Base-by-base conservation (phyloP, 2,113 vertebrate species). In the Hemibates koningsi region DNA sequence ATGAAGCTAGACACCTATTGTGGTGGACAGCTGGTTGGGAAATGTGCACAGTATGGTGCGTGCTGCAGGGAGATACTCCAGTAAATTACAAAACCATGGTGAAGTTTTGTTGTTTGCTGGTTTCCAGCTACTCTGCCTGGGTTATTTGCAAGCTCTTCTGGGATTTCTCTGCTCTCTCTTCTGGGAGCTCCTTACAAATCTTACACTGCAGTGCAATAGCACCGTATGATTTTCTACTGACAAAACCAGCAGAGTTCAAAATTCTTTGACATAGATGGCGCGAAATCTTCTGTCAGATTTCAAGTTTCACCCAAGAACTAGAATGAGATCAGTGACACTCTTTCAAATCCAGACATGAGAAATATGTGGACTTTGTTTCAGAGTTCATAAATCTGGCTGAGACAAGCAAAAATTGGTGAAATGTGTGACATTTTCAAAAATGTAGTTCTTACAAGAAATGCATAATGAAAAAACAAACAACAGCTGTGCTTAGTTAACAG, bases 11-110 rank as follows among this genome's bases (percentile, higher is more conserved):
- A 86, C 45, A 89, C 52, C 87, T 87, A 90, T 82, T 92, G 85
- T 82, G 73, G 38, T 82, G 84, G 63, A 85, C 88, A 89, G 68
- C 89, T 88, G 88, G 17, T 66, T 71, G 78, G 17, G 73, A 91
- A 68, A 84, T 88, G 57, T 24, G 32, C 71, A 85, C 87, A 80
- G 82, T 54, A 57, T 59, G 87, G 63, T 45, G 68, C 21, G 32
- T 71, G 83, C 79, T 80, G 38, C 68, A 78, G 53, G 16, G 19
- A 89, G 32, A 86, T 16, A n/a, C 13, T 34, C 45, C 21, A 21
- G 14, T 84, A 82, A 82, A 87, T 89, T 81, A 84, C 43, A 85
- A 87, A 84, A 83, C 50, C 24, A 6, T 59, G 27, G 85, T 83
- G 66, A 89, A 81, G 43, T 88, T 84, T 53, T 87, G 66, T 89